Percentiles rank a stretch among this genome's conserved stretches.
Evolutionary conservation across 2,113 vertebrate species (phyloP).

Genomic region (Pseudonaja textilis): DNA sequence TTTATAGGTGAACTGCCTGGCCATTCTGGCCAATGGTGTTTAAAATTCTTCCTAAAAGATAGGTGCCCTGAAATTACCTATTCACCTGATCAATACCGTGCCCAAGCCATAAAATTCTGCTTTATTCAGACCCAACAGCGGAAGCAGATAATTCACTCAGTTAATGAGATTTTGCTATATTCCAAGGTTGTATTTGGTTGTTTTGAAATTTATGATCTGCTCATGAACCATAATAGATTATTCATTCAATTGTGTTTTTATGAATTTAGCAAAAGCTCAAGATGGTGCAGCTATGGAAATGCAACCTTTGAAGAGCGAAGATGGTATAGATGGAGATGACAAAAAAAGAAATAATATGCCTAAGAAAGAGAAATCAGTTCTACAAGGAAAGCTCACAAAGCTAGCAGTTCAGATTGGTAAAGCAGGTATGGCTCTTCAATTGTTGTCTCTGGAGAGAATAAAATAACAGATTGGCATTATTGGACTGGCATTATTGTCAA

Average conservation of each 20-base stretch:
- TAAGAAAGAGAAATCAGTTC: conserved; percentile 98
- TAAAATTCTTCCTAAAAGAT: background rate
- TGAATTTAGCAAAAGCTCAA: conserved; percentile 89
- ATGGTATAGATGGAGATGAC: conserved; percentile 88
- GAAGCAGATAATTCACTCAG: background rate
- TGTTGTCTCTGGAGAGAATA: background rate
- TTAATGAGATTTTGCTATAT: background rate
- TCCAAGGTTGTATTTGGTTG: background rate
- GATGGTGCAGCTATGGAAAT: conserved; percentile 99
- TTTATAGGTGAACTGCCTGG: background rate
- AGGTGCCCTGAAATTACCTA: background rate
- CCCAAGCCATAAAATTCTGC: background rate
- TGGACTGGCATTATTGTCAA: background rate
- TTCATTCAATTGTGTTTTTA: conserved; percentile 16
- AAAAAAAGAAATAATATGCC: conserved; percentile 91
- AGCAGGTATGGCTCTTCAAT: conserved; percentile 79
- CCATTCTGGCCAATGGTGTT: background rate
- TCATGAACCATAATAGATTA: background rate
- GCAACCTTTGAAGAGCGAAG: conserved; percentile 96
- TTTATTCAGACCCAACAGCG: background rate
- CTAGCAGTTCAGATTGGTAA: conserved; percentile 98
- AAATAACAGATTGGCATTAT: background rate
- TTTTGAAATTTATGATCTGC: background rate
- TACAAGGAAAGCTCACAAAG: conserved; percentile 97
- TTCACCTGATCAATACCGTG: background rate